Evolutionary conservation across 2,888 invertebrate species (phyloP).

Genomic region (Buathra laborator): DNA sequence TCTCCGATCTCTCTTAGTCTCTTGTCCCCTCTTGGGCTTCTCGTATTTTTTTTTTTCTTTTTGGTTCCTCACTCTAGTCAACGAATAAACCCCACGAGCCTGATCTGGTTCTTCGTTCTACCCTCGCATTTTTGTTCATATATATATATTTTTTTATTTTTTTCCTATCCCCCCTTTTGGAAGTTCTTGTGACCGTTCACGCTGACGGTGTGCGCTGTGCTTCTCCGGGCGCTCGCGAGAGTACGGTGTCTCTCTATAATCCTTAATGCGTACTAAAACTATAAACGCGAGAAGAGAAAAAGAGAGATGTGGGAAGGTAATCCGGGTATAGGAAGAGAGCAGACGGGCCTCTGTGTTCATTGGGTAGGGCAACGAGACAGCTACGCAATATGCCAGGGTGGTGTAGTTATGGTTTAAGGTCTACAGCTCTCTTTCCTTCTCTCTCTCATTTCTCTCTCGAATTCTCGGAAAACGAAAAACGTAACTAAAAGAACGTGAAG

Average conservation of each 20-base stretch:
- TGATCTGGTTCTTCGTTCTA: conserved; percentile 47
- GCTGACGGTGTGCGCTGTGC: conserved; percentile 3
- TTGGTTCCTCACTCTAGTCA: conserved; percentile 46
- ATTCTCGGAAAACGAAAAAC: conserved; percentile 50
- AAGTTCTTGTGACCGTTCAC: not conserved
- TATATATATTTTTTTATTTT: conserved; percentile 30
- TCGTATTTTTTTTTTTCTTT: conserved; percentile 44
- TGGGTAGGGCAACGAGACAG: conserved; percentile 53
- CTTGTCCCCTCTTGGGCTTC: conserved; percentile 40
- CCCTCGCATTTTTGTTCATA: conserved; percentile 13
- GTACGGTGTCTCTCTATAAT: conserved; percentile 52
- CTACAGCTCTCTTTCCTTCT: not conserved
- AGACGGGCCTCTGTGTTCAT: conserved; percentile 1
- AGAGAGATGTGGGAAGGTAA: conserved; percentile 54
- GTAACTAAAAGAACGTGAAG: conserved; percentile 15
- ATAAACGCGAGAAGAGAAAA: conserved; percentile 58
- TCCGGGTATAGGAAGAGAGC: conserved; percentile 16
- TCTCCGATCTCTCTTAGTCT: conserved; percentile 55
- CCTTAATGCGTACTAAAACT: conserved; percentile 67
- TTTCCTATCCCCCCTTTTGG: conserved; percentile 7
- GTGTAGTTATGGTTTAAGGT: conserved; percentile 53
- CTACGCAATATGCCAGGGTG: conserved; percentile 67
- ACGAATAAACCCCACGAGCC: conserved; percentile 48
- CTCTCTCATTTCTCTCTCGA: conserved; percentile 31
- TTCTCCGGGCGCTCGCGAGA: conserved; percentile 7